Conservation (phyloP, 2,888 invertebrate genomes). For the Vannuccia rotundouncinata region DNA sequence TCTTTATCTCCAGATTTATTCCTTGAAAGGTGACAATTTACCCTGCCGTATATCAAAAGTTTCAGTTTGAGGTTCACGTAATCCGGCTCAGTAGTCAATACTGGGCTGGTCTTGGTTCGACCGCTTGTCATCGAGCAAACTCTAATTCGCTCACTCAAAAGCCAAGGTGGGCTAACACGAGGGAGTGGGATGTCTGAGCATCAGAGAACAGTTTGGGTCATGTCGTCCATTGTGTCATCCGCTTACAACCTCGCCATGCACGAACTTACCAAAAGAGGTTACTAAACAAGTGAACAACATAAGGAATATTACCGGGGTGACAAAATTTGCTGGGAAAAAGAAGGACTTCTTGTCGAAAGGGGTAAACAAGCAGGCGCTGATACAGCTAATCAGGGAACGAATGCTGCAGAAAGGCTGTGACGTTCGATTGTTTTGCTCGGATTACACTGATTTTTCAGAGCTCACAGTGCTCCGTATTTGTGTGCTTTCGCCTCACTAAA, state of each 20-base stretch:
- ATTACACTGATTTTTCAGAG: too few relatives aligned
- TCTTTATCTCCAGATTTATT: background rate
- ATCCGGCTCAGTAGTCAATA: background rate
- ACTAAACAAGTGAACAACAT: constrained; percentile 41
- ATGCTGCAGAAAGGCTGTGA: constrained; percentile 27
- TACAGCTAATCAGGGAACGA: constrained; percentile 29
- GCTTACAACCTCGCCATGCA: constrained; percentile 41
- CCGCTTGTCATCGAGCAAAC: constrained; percentile 35
- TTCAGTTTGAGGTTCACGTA: background rate
- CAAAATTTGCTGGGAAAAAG: constrained; percentile 33
- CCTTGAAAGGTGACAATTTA: background rate
- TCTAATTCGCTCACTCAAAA: constrained; percentile 37
- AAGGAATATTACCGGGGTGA: constrained; percentile 38
- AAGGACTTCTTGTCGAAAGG: constrained; percentile 27
- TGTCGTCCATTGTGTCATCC: constrained; percentile 38
- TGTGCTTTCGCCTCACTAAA: too few relatives aligned
- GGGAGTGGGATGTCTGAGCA: constrained; percentile 37
- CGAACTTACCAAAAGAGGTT: constrained; percentile 33
- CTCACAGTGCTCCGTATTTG: too few relatives aligned
- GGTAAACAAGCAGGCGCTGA: constrained; percentile 30
- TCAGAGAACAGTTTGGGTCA: constrained; percentile 39
- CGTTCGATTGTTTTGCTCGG: too few relatives aligned
- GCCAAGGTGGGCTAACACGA: constrained; percentile 37
- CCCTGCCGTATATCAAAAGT: background rate
- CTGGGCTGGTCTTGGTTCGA: background rate